phyloP scores from a whole-genome alignment of 2,797 vertebrate species.

The Anomalospiza imberbis region DNA sequence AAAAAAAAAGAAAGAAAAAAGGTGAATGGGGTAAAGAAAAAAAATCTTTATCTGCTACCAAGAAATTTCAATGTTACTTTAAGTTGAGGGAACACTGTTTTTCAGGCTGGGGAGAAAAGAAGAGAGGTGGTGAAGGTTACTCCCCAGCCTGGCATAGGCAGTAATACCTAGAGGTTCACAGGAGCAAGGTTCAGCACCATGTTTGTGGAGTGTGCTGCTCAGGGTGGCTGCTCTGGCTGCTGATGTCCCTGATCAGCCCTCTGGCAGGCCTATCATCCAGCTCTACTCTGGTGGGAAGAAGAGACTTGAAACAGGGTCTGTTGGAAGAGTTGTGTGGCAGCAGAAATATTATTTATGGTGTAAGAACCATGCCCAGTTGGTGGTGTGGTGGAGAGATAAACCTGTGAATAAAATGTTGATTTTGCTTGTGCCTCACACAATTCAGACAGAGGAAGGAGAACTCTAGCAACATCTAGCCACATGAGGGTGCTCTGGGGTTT shows the following conservation, averaged over 20 bases:
- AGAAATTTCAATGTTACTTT: not conserved
- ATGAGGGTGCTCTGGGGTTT: conserved; percentile 51
- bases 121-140: not conserved
- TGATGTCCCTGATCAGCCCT: not conserved
- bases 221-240: accelerated
- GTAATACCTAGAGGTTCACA: not conserved
- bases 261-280: accelerated
- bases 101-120: not conserved
- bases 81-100: not conserved
- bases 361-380: not conserved
- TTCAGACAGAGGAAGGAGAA: not conserved
- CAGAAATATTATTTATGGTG: not conserved
- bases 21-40: not conserved
- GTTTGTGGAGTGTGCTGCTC: not conserved
- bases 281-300: not conserved
- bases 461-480: conserved; percentile 3
- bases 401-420: not conserved
- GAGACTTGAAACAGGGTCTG: not conserved
- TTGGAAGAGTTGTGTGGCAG: not conserved
- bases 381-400: not conserved
- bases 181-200: not conserved
- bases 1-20: no score
- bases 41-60: not conserved
- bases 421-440: not conserved
- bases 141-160: not conserved